Evolutionary conservation across 1,140 invertebrate genomes (phyloP).

Genomic region (Drosophila kepulauana): DNA sequence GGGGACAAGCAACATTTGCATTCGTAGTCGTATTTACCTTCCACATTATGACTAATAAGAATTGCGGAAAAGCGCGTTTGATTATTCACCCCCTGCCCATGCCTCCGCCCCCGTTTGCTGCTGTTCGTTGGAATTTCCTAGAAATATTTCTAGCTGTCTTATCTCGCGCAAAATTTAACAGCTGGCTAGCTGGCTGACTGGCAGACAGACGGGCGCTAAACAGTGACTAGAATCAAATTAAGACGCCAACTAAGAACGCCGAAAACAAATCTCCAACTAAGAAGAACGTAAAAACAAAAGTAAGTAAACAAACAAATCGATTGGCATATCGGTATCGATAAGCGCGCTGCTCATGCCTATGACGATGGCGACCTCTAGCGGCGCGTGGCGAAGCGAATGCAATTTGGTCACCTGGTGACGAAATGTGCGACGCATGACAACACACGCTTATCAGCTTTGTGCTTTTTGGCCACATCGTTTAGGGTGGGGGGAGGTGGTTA

Average conservation of each 20-base stretch:
- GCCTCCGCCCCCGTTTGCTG: too few relatives aligned
- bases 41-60: neutral
- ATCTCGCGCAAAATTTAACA: constrained; percentile 3
- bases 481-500: neutral
- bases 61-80: constrained; percentile 19
- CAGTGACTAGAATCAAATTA: too few relatives aligned
- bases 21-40: neutral
- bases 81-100: neutral
- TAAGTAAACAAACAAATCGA: too few relatives aligned
- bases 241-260: too few relatives aligned
- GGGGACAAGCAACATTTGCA: too few relatives aligned
- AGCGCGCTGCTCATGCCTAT: too few relatives aligned
- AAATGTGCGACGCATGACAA: neutral
- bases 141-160: constrained; percentile 15
- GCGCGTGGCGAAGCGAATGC: constrained; percentile 5
- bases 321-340: neutral
- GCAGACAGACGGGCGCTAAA: constrained; percentile 30
- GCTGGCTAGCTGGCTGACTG: neutral
- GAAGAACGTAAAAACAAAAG: too few relatives aligned
- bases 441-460: constrained; percentile 12
- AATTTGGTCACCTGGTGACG: constrained; percentile 16
- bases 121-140: constrained; percentile 12
- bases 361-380: neutral
- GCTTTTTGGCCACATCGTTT: neutral
- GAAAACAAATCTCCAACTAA: too few relatives aligned